phyloP scores from a whole-genome alignment of 2,797 vertebrate genomes.

The Gymnocypris eckloni region DNA sequence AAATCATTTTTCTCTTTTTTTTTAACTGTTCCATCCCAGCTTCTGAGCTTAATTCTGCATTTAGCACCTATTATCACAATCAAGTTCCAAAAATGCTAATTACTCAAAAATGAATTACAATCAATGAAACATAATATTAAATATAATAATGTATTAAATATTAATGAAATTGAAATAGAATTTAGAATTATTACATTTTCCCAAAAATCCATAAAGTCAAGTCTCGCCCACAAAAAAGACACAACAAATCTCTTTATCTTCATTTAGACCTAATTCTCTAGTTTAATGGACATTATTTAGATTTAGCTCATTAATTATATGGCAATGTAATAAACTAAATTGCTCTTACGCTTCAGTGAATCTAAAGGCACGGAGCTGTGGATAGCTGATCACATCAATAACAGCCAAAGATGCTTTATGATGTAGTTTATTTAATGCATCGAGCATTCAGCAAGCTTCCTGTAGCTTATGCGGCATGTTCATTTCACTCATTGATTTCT shows the following conservation, averaged over 20 bases:
- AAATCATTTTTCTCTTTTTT: not conserved
- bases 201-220: not conserved
- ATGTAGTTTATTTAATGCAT: conserved; percentile 22
- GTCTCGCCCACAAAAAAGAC: not conserved
- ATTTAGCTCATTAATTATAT: conserved; percentile 20
- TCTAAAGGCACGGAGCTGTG: not conserved
- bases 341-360: not conserved
- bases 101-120: not conserved
- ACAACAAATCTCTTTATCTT: not conserved
- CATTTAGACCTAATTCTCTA: not conserved
- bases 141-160: not conserved
- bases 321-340: conserved; percentile 5
- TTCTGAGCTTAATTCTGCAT: not conserved
- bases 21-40: not conserved
- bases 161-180: not conserved
- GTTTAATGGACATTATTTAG: not conserved
- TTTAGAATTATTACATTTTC: not conserved
- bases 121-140: not conserved
- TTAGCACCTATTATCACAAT: not conserved
- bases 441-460: not conserved
- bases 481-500: conserved; percentile 24
- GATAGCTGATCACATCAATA: conserved; percentile 38
- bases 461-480: not conserved
- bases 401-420: conserved; percentile 29
- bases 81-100: not conserved